Evolutionary conservation across 2,113 vertebrate species (phyloP).

Genomic region (Indicator indicator): DNA sequence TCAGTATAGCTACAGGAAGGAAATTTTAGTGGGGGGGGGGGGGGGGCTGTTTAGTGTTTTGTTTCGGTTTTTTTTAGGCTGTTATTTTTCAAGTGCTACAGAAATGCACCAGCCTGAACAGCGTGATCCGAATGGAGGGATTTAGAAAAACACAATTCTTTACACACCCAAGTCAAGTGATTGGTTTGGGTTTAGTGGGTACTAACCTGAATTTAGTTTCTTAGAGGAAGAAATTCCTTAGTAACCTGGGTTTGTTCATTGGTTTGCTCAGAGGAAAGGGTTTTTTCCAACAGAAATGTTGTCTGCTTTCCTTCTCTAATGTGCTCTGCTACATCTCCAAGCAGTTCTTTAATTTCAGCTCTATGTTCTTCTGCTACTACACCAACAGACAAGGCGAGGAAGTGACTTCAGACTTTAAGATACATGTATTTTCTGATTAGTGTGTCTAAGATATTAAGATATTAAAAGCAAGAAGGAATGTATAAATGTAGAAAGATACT

Average conservation of each 20-base stretch:
- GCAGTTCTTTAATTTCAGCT: slow-evolving; percentile 26
- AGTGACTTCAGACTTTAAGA: slow-evolving; percentile 18
- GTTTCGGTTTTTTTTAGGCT: not conserved
- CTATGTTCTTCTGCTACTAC: slow-evolving; percentile 34
- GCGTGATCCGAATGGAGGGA: not conserved
- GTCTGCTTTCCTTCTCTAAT: slow-evolving; percentile 2
- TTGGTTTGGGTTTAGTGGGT: not conserved
- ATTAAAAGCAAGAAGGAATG: not conserved
- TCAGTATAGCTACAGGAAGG: slow-evolving; percentile 34
- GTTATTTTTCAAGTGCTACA: not conserved
- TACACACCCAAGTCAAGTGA: not conserved
- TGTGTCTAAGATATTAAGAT: not conserved
- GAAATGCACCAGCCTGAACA: not conserved
- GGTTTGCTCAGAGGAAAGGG: not conserved
- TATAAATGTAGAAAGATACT: not conserved
- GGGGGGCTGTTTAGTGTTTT: no score
- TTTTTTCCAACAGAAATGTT: not conserved
- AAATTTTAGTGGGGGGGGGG: not conserved
- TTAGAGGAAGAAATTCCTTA: not conserved
- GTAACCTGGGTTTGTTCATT: not conserved
- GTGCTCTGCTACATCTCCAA: slow-evolving; percentile 7
- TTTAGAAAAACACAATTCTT: not conserved
- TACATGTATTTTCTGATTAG: slow-evolving; percentile 33
- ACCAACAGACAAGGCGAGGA: not conserved
- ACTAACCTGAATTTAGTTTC: not conserved